These are phyloP conservation scores for Seira ritae DNA, from an alignment of 2,888 invertebrate genomes.

Conservation along the genomic window DNA sequence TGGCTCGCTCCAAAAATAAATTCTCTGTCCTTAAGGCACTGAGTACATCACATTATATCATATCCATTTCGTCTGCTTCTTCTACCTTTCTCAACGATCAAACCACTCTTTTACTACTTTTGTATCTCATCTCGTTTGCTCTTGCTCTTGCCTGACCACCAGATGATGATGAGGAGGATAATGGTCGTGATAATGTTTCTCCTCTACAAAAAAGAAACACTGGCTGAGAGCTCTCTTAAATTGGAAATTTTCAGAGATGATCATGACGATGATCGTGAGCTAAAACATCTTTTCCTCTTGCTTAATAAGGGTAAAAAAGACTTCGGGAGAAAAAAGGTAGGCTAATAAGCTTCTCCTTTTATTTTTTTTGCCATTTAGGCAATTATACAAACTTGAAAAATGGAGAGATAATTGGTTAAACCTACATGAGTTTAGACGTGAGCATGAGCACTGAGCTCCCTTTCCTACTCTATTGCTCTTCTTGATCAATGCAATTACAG, in stretches of 20 bases:
- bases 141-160: neutral
- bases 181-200: constrained; percentile 32
- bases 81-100: too few species aligned
- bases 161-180: constrained; percentile 41
- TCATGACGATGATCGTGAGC: constrained; percentile 18
- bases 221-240: too few species aligned
- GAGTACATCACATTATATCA: too few species aligned
- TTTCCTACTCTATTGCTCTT: neutral
- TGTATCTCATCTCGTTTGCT: too few species aligned
- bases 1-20: neutral
- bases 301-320: constrained; percentile 48
- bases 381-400: neutral
- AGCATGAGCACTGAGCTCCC: neutral
- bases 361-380: neutral
- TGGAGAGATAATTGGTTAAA: constrained; percentile 54
- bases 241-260: constrained; percentile 43
- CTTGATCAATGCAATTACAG: neutral
- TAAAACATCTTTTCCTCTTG: constrained; percentile 23
- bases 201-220: too few species aligned
- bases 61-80: neutral
- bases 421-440: constrained; percentile 24
- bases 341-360: constrained; percentile 9
- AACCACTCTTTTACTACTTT: too few species aligned
- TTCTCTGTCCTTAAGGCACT: neutral
- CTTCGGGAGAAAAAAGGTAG: constrained; percentile 22